Base-by-base conservation (phyloP, 2,113 vertebrate genomes). In the Typhlomys cinereus region DNA sequence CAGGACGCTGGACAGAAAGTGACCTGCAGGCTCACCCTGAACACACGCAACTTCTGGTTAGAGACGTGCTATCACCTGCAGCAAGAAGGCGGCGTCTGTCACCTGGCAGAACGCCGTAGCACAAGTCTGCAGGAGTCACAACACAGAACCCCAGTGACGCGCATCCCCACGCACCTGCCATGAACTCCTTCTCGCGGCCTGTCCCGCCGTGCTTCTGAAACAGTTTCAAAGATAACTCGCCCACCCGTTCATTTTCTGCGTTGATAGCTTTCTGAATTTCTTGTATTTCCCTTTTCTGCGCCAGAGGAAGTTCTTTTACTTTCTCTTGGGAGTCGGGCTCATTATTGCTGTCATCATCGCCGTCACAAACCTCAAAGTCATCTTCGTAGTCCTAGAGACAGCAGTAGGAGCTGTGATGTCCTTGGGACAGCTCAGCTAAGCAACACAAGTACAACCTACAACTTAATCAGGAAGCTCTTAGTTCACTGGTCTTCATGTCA, bases 371-470 rank as follows among this genome's bases (percentile, higher is more conserved):
- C 85, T 99, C 99, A 97, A 99, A 99, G 95, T 99, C 99, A 80
- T 99, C 99, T 94, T 99, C 99, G 64, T 99, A 99, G 83, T 99
- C 99, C 99, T 99, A 76, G 70, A 89, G 59, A 87, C 13, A 95
- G 61, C 0, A 94, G 90, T 0, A 92, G 50, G 0, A 2, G 9
- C 31, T 73, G 34, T 2, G 17, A 21, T 3, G 36, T 39, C 84
- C 54, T 88, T 76, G 80, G 15, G 64, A 93, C 44, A 62, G 88
- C 34, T 70, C 66, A 94, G 25, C 50, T 41, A 61, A 81, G 12
- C 39, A 78, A 57, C 4, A 48, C 36, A 80, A 39, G 18, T 36
- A 76, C n/a, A 36, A 17, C 5, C 23, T 21, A 41, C 50, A 1
- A 59, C 34, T 44, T 48, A n/a, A 73, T 23, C 41, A 59, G 25